These are phyloP conservation scores for Junonia oenone DNA, from an alignment of 2,888 invertebrate species.

Conservation along the genomic window DNA sequence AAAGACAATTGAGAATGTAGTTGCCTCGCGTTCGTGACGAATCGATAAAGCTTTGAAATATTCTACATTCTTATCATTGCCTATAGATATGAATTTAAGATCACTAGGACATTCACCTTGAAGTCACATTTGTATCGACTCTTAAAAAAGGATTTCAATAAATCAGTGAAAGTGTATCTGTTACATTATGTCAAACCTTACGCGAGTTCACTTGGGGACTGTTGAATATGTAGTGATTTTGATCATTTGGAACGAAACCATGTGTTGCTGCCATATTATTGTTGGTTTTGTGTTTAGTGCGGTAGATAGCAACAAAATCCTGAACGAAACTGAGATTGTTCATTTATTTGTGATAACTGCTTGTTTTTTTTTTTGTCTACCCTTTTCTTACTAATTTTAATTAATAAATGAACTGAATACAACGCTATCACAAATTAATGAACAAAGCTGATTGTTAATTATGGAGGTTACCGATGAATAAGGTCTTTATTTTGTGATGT, in stretches of 20 bases:
- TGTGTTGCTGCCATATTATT: conserved; percentile 27
- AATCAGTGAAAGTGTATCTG: conserved; percentile 4
- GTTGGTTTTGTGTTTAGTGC: conserved; percentile 36
- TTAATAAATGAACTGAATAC: conserved; percentile 1
- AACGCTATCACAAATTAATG: conserved; percentile 54
- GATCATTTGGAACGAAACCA: conserved; percentile 20
- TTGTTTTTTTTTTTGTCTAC: conserved; percentile 11
- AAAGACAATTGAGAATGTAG: conserved; percentile 24
- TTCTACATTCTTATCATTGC: conserved; percentile 24
- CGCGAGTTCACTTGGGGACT: conserved; percentile 13
- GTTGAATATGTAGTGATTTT: conserved; percentile 4
- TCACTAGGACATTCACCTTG: conserved; percentile 32
- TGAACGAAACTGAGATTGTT: conserved; percentile 73
- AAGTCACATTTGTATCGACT: conserved; percentile 26
- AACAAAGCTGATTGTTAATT: conserved; percentile 53
- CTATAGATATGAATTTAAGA: conserved; percentile 29
- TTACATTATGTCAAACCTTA: not conserved
- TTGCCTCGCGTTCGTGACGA: not conserved
- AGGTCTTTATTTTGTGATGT: conserved; percentile 49
- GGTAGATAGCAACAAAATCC: conserved; percentile 50
- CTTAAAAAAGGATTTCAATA: conserved; percentile 10
- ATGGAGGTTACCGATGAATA: conserved; percentile 52
- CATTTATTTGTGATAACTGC: conserved; percentile 55
- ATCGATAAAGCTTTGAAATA: not conserved
- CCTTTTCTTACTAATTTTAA: not conserved